phyloP scores from a whole-genome alignment of 1,140 invertebrate species.

The roundworm (Caenorhabditis elegans) region DNA sequence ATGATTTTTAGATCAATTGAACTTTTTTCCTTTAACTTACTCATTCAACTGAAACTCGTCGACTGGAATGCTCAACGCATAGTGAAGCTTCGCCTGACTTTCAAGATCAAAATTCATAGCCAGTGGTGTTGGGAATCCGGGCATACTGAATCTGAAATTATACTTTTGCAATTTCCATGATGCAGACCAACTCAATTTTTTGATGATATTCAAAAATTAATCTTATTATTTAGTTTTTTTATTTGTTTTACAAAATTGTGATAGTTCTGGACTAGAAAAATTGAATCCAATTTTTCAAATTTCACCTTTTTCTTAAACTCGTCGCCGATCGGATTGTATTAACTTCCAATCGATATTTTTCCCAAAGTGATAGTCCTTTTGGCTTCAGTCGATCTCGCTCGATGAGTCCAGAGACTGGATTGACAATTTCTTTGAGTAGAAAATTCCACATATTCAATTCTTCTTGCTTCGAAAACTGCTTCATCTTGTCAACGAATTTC shows the following conservation, averaged over 20 bases:
- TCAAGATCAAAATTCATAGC: not conserved
- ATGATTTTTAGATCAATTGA: too few species aligned
- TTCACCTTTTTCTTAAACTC: not conserved
- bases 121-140: not conserved
- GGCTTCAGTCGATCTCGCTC: not conserved
- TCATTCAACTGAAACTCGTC: not conserved
- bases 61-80: not conserved
- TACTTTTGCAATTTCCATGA: too few species aligned
- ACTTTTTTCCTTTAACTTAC: too few species aligned
- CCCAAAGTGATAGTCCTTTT: not conserved
- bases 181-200: not conserved
- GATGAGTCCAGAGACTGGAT: not conserved
- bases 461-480: not conserved
- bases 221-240: too few species aligned
- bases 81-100: not conserved
- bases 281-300: too few species aligned
- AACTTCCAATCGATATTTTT: not conserved
- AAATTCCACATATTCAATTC: not conserved
- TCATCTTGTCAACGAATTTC: not conserved
- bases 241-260: too few species aligned
- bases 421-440: not conserved
- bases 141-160: not conserved
- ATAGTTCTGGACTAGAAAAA: too few species aligned
- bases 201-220: not conserved
- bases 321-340: not conserved